Conservation (phyloP, 2,888 invertebrate genomes). For the Mactromeris polynyma region DNA sequence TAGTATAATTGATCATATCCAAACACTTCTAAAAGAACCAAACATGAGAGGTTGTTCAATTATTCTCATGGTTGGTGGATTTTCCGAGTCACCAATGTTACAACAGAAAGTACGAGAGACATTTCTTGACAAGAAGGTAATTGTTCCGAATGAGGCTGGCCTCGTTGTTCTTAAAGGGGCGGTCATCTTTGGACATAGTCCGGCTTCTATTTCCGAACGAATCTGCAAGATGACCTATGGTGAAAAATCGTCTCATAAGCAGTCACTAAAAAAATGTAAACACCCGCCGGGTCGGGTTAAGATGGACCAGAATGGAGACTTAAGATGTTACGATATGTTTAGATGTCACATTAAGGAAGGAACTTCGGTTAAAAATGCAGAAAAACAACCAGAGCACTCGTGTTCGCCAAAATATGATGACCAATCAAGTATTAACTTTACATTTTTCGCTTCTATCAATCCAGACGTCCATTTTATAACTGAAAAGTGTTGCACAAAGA, state of each 20-base stretch:
- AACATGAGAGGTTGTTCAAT: neutral
- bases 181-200: conserved; percentile 43
- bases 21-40: conserved; percentile 14
- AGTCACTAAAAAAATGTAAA: neutral
- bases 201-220: conserved; percentile 32
- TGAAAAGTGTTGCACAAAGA: neutral
- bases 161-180: conserved; percentile 50
- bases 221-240: conserved; percentile 39
- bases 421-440: neutral
- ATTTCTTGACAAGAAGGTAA: conserved; percentile 26
- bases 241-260: neutral
- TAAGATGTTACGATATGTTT: neutral
- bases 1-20: conserved; percentile 30
- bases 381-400: neutral
- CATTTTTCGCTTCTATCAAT: neutral
- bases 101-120: conserved; percentile 27
- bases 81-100: conserved; percentile 47
- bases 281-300: neutral
- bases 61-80: conserved; percentile 52
- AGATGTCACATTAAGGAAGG: neutral
- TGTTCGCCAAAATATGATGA: neutral
- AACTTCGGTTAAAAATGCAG: neutral
- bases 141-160: conserved; percentile 41
- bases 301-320: neutral
- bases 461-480: neutral